phyloP scores from a whole-genome alignment of 2,888 invertebrate species.

The Plemyria rubiginata region DNA sequence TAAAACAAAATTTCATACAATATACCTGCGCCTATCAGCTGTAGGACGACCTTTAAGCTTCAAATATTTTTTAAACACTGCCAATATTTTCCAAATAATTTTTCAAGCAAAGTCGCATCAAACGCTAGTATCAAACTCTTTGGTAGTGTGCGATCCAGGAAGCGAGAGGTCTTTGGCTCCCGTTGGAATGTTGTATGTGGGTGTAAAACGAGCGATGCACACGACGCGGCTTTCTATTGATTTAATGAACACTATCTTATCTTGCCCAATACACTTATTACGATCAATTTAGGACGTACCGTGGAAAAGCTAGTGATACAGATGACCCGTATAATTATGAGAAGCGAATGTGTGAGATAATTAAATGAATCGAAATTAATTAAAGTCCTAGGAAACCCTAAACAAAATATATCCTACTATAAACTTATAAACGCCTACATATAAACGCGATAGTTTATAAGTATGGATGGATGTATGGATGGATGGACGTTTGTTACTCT shows the following conservation, averaged over 20 bases:
- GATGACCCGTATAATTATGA: slow-evolving; percentile 14
- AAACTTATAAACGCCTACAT: too few relatives aligned
- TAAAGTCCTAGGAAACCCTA: background rate
- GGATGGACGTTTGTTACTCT: too few relatives aligned
- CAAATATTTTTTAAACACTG: too few relatives aligned
- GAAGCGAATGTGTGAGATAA: slow-evolving; percentile 17
- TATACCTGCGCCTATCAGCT: too few relatives aligned
- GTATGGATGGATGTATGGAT: too few relatives aligned
- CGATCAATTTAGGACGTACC: slow-evolving; percentile 56
- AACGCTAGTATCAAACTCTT: slow-evolving; percentile 48
- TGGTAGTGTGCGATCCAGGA: slow-evolving; percentile 74
- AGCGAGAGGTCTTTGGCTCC: slow-evolving; percentile 82
- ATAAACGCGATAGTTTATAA: too few relatives aligned
- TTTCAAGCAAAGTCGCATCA: slow-evolving; percentile 13
- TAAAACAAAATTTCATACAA: too few relatives aligned
- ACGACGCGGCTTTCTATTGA: slow-evolving; percentile 79
- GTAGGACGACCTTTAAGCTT: too few relatives aligned
- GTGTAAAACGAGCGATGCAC: slow-evolving; percentile 70
- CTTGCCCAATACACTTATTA: slow-evolving; percentile 75
- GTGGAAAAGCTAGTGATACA: slow-evolving; percentile 17
- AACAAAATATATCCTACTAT: too few relatives aligned
- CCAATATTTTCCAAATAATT: background rate
- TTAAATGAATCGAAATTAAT: background rate
- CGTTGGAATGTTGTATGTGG: slow-evolving; percentile 74
- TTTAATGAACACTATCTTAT: slow-evolving; percentile 82